Evolutionary conservation across 2,113 vertebrate species (phyloP).

Genomic region (Nothoprocta perdicaria): DNA sequence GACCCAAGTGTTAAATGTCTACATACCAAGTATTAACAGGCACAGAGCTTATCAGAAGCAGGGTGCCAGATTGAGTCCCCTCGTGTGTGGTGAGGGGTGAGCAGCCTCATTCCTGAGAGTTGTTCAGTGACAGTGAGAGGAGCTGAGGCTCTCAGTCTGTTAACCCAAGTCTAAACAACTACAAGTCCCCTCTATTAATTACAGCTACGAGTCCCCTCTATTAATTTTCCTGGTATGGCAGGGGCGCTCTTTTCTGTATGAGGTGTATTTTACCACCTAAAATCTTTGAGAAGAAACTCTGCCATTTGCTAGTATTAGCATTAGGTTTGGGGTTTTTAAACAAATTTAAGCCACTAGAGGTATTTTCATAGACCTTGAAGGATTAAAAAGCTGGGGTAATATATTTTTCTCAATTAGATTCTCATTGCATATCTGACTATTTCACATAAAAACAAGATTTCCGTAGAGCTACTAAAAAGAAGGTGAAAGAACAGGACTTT

Average conservation of each 20-base stretch:
- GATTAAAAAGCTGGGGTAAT: rapidly evolving
- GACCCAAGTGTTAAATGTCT: background rate
- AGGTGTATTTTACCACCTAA: background rate
- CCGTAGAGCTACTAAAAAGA: background rate
- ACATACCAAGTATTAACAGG: background rate
- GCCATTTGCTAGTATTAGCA: background rate
- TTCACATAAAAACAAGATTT: background rate
- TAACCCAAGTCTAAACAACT: background rate
- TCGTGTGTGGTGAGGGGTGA: background rate
- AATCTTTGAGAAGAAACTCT: background rate
- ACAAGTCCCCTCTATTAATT: background rate
- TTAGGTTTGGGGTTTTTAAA: background rate
- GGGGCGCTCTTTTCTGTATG: background rate
- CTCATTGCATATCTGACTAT: background rate
- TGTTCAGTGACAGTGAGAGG: background rate
- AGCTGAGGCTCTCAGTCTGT: background rate
- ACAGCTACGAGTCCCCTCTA: background rate
- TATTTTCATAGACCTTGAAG: background rate
- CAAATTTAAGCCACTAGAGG: background rate
- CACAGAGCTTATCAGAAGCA: background rate
- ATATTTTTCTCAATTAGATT: background rate
- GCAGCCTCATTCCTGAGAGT: background rate
- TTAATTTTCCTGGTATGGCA: background rate
- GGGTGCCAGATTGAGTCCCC: background rate
- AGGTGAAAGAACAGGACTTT: background rate